Evolutionary conservation across 2,888 invertebrate species (phyloP).

Genomic region (Polyommatus iphigenia): DNA sequence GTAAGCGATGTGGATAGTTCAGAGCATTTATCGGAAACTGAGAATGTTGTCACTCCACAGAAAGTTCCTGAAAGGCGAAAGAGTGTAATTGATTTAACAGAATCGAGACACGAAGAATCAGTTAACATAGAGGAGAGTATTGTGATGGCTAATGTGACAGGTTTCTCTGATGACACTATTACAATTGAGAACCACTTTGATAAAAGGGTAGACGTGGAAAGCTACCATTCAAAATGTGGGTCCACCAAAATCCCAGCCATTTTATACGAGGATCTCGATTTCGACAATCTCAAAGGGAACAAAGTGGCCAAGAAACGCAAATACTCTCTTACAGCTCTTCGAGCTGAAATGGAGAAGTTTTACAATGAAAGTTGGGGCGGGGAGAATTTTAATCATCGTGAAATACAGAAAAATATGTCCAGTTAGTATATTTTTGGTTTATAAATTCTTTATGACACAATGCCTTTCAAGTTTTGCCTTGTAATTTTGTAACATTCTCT

Average conservation of each 20-base stretch:
- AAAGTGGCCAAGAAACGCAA: constrained; percentile 57
- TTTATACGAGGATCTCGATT: constrained; percentile 67
- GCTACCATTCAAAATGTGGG: constrained; percentile 54
- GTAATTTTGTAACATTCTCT: not conserved
- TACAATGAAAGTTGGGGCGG: constrained; percentile 84
- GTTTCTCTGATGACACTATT: constrained; percentile 53
- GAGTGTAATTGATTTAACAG: constrained; percentile 59
- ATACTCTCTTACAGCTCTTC: constrained; percentile 65
- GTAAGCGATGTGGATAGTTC: constrained; percentile 47
- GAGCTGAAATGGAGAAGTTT: constrained; percentile 81
- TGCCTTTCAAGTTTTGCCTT: not conserved
- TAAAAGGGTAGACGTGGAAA: constrained; percentile 33
- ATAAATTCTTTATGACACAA: not conserved
- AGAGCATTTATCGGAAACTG: constrained; percentile 44
- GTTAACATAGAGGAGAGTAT: constrained; percentile 59
- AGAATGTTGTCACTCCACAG: constrained; percentile 38
- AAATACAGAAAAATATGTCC: constrained; percentile 82
- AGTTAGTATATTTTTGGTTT: constrained; percentile 67
- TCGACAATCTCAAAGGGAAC: constrained; percentile 70
- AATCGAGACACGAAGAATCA: constrained; percentile 37
- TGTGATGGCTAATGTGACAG: constrained; percentile 68
- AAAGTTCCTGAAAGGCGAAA: constrained; percentile 40
- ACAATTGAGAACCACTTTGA: constrained; percentile 22
- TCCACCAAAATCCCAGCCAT: constrained; percentile 72
- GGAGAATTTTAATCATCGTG: constrained; percentile 80